Evolutionary conservation across 2,113 vertebrate species (phyloP).

Genomic region (Xiphophorus couchianus): DNA sequence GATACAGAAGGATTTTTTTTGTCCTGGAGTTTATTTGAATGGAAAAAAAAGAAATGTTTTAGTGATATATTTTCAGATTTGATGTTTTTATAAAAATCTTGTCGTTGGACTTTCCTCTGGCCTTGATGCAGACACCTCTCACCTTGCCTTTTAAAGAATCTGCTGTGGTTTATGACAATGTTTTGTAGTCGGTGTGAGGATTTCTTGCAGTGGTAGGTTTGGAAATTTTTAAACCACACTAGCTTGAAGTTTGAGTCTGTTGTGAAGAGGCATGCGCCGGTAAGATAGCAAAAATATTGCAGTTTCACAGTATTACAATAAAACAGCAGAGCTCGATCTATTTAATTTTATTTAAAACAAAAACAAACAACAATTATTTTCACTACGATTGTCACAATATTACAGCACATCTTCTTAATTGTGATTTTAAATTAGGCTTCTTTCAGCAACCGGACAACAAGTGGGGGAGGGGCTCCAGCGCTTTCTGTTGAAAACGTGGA

Average conservation of each 20-base stretch:
- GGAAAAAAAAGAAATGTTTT: slow-evolving; percentile 65
- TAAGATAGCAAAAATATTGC: background rate
- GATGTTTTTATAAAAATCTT: slow-evolving; percentile 58
- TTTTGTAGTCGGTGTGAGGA: slow-evolving; percentile 18
- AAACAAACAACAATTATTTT: background rate
- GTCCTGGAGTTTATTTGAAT: slow-evolving; percentile 36
- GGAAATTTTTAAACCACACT: slow-evolving; percentile 39
- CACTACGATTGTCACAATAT: background rate
- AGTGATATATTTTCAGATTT: slow-evolving; percentile 59
- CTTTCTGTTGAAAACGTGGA: background rate
- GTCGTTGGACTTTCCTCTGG: slow-evolving; percentile 49
- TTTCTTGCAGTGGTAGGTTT: slow-evolving; percentile 26
- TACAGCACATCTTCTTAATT: background rate
- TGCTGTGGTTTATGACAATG: slow-evolving; percentile 52
- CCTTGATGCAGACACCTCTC: slow-evolving; percentile 52
- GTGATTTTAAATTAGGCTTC: background rate
- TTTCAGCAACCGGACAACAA: background rate
- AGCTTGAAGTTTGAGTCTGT: slow-evolving; percentile 33
- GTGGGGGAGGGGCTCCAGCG: background rate
- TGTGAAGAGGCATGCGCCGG: background rate
- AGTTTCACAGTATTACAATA: background rate
- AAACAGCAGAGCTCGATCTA: background rate
- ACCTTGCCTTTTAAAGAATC: slow-evolving; percentile 62
- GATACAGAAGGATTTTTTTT: slow-evolving; percentile 26
- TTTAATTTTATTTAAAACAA: background rate